Base-by-base conservation (phyloP, 2,797 vertebrate species). In the Okamejei kenojei region DNA sequence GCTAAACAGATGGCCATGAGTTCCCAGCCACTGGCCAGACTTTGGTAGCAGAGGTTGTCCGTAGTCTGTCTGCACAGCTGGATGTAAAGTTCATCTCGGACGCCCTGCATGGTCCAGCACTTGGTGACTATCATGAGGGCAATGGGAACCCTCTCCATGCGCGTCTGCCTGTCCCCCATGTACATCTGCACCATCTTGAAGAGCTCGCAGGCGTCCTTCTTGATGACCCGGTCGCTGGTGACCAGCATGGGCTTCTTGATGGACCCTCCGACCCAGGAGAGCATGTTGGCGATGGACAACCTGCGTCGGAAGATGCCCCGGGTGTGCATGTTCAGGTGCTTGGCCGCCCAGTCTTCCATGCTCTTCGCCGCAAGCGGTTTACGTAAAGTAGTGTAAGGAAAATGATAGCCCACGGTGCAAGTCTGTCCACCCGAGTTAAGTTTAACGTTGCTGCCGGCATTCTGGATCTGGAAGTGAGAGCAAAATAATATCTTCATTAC, bases 241-340 rank as follows among this genome's bases (percentile, higher is more conserved):
- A 98, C 97, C 29, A 98, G 96, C 98, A 98, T 98, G 10, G 98
- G 98, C 94, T 98, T 98, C 93, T 98, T 98, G 95, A 98, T 98
- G 93, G 98, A 98, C 11, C 97, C 96, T 0, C 97, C 97, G 4
- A 97, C 98, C 98, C 98, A 98, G 0, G 98, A 98, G 0, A 98
- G 96, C 98, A 98, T 98, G 95, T 98, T 98, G 94, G 97, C 97
- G 90, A 98, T 97, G 94, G 98, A 98, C 93, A 98, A 96, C 8
- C 97, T 96, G 0, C 98, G 97, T 0, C 98, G 97, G 95, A 98
- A 98, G 92, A 98, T 97, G 93, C 98, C 98, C 93, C 98, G 98
- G 0, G 97, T 98, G 96, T 98, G 98, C 97, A 98, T 96, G 95
- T 98, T 98, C 29, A 98, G 97, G 95, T 98, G 98, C 94, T 98